Base-by-base conservation (phyloP, 2,888 invertebrate genomes). In the Agrotis clavis region DNA sequence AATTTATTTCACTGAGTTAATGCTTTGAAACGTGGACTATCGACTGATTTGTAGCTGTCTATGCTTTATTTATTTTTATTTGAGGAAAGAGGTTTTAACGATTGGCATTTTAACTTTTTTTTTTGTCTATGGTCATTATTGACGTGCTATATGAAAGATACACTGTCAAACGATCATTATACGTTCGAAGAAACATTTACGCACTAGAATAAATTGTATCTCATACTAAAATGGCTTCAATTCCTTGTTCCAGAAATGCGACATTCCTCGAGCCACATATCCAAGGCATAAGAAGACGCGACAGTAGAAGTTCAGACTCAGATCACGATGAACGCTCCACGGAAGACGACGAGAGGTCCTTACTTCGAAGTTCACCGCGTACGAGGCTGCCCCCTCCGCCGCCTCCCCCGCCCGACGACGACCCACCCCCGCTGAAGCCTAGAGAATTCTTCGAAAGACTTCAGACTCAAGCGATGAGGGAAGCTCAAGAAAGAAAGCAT, bases 221-320 rank as follows among this genome's bases (percentile, higher is more conserved):
- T 35, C 11, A n/a, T 35, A 6, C 57, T 57, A 6, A 57, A 57
- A 57, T 57, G 57, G 6, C 57, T 18, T 57, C 19, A 57, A 35
- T 6, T 57, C 48, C 77, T 94, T 93, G 90, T 97, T 97, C 0
- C 97, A 98, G 98, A 96, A 98, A 97, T 95, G 97, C 97, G 91
- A 97, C 97, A 81, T 98, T 98, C 92, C 96, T 98, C 89, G 98
- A 98, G 91, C 97, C 98, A 51, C 98, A 98, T 91, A 96, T 98
- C 82, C 97, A 97, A 89, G 97, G 97, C 61, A 94, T 97, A 89
- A 94, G 96, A 74, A 92, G 97, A 83, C 90, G 96, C 79, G 90
- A 96, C 92, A 93, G 96, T 90, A 86, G 94, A 81, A 94, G 95
- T 91, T 96, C 94, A 9, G 96, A 96, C 86, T 96, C 96, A 7